Evolutionary conservation across 2,888 invertebrate genomes (phyloP).

Genomic region (Saturnia pavonia): DNA sequence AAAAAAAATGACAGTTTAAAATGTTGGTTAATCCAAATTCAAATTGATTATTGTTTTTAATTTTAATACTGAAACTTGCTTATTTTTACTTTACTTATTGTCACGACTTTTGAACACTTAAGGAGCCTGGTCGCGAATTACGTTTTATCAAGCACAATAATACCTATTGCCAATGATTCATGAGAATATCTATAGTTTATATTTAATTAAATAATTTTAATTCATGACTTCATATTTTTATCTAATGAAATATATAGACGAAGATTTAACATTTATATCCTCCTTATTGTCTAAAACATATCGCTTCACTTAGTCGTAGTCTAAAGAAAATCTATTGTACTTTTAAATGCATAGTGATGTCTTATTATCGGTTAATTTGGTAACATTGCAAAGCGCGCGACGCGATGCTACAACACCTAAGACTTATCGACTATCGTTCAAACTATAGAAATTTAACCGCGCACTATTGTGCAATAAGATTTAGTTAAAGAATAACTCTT

Average conservation of each 20-base stretch:
- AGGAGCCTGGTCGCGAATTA: conserved; percentile 8
- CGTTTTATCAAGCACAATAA: not conserved
- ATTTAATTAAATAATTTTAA: too few species aligned
- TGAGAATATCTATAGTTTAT: too few species aligned
- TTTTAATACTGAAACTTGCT: not conserved
- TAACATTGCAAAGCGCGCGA: conserved; percentile 9
- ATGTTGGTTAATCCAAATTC: not conserved
- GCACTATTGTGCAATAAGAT: not conserved
- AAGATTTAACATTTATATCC: not conserved
- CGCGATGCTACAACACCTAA: not conserved
- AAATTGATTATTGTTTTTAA: not conserved
- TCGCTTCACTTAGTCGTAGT: not conserved
- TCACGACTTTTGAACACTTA: conserved; percentile 8
- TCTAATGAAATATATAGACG: not conserved
- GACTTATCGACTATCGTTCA: not conserved
- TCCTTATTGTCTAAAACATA: conserved; percentile 6
- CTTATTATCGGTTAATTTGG: not conserved
- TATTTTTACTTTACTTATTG: conserved; percentile 1
- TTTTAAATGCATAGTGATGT: not conserved
- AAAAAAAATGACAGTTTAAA: not conserved
- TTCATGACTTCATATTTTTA: too few species aligned
- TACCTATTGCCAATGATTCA: conserved; percentile 3
- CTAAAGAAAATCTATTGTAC: not conserved
- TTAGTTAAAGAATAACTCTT: not conserved
- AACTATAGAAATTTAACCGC: not conserved